Evolutionary conservation across 2,888 invertebrate genomes (phyloP).

Genomic region (Eupithecia exiguata): DNA sequence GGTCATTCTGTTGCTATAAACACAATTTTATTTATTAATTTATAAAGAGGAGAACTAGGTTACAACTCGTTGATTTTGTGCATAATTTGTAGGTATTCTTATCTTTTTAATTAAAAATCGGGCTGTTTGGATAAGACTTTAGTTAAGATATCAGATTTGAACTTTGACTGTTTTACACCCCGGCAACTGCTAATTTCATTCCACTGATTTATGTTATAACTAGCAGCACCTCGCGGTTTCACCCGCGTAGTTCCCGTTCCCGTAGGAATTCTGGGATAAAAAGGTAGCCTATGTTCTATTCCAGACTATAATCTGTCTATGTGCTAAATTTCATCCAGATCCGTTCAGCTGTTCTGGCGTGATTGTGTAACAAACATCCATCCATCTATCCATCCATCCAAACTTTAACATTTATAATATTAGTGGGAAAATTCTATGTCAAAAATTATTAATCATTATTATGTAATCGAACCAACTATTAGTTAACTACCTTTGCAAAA

Average conservation of each 20-base stretch:
- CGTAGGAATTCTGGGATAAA: too few relatives aligned
- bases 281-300: too few relatives aligned
- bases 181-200: background rate
- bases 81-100: slow-evolving; percentile 30
- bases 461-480: background rate
- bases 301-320: too few relatives aligned
- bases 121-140: background rate
- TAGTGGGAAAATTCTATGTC: too few relatives aligned
- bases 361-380: too few relatives aligned
- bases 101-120: background rate
- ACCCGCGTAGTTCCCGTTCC: too few relatives aligned
- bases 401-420: too few relatives aligned
- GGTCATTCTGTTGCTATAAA: slow-evolving; percentile 68
- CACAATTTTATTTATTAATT: slow-evolving; percentile 67
- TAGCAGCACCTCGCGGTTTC: too few relatives aligned
- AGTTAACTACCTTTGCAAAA: too few relatives aligned
- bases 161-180: background rate
- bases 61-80: slow-evolving; percentile 22
- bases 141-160: background rate
- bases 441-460: background rate
- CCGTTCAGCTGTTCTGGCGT: too few relatives aligned
- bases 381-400: too few relatives aligned
- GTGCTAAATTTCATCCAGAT: too few relatives aligned
- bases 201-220: background rate
- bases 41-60: slow-evolving; percentile 59